Conservation (phyloP, 1,140 invertebrate species). For the Hycleus cichorii region DNA sequence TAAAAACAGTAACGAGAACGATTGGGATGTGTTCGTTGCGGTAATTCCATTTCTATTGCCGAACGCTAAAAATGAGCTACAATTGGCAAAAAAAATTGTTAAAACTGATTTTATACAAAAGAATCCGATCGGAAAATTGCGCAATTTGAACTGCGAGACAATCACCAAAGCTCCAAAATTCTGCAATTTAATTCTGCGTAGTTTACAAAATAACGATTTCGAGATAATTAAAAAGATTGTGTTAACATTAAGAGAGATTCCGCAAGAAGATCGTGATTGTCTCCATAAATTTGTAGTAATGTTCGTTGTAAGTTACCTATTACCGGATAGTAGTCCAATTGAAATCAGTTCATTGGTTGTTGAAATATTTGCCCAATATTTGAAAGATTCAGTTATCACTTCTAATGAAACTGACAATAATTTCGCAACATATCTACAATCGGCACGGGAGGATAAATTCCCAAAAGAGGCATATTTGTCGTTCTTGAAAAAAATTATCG, state of each 20-base stretch:
- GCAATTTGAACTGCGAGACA: too few species aligned
- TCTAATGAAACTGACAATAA: constrained; percentile 36
- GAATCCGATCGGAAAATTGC: not conserved
- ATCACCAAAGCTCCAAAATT: not conserved
- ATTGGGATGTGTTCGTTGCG: constrained; percentile 39
- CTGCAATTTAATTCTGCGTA: constrained; percentile 9
- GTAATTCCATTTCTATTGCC: constrained; percentile 55
- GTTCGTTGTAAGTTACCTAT: constrained; percentile 17
- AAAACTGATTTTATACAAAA: constrained; percentile 7
- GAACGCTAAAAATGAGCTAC: constrained; percentile 41
- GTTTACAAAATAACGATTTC: not conserved
- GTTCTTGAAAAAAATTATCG: constrained; percentile 26
- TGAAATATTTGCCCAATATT: constrained; percentile 40
- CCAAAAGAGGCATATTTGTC: constrained; percentile 24
- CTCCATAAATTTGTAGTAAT: constrained; percentile 32
- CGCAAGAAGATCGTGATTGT: constrained; percentile 34
- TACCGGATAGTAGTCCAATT: constrained; percentile 12
- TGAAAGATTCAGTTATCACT: constrained; percentile 31
- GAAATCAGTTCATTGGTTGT: constrained; percentile 27
- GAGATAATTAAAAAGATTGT: constrained; percentile 4
- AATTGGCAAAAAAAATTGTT: constrained; percentile 45
- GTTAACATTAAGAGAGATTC: constrained; percentile 32
- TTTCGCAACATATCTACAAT: constrained; percentile 29
- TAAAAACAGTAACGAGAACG: constrained; percentile 4
- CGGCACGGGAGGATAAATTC: constrained; percentile 17